phyloP scores from a whole-genome alignment of 2,113 vertebrate species.

The Perca schrenkii region DNA sequence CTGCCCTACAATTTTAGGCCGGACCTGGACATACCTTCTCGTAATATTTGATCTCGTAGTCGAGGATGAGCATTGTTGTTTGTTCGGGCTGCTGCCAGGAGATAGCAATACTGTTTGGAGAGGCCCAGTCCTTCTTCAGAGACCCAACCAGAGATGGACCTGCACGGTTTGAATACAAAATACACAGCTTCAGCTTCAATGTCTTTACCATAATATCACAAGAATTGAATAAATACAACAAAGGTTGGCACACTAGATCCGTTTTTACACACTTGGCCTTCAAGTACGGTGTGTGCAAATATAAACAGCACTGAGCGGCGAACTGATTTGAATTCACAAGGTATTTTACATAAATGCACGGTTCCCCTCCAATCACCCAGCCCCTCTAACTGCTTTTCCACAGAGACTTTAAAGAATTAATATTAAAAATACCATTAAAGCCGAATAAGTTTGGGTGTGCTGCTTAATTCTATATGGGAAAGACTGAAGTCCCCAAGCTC shows the following conservation, averaged over 20 bases:
- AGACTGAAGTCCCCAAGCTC: too few species aligned
- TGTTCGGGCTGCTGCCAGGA: slow-evolving; percentile 96
- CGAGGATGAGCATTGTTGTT: slow-evolving; percentile 88
- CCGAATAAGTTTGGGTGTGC: background rate
- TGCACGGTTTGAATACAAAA: slow-evolving; percentile 82
- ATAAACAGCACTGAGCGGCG: background rate
- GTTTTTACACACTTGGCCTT: background rate
- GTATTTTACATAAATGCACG: background rate
- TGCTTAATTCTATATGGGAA: background rate
- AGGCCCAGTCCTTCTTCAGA: slow-evolving; percentile 98
- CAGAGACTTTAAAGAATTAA: background rate
- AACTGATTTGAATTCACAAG: background rate
- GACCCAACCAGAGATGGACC: slow-evolving; percentile 92
- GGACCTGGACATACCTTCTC: slow-evolving; percentile 87
- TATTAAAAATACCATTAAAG: background rate
- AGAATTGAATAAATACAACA: background rate
- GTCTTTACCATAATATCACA: background rate
- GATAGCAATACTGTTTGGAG: slow-evolving; percentile 96
- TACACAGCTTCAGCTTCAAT: background rate
- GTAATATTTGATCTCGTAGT: slow-evolving; percentile 99
- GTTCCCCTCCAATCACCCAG: background rate
- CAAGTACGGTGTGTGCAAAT: background rate
- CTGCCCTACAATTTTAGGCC: background rate
- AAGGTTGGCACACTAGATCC: background rate
- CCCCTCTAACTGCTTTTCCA: background rate